phyloP scores from a whole-genome alignment of 1,140 invertebrate genomes.

The Eriocheir sinensis region DNA sequence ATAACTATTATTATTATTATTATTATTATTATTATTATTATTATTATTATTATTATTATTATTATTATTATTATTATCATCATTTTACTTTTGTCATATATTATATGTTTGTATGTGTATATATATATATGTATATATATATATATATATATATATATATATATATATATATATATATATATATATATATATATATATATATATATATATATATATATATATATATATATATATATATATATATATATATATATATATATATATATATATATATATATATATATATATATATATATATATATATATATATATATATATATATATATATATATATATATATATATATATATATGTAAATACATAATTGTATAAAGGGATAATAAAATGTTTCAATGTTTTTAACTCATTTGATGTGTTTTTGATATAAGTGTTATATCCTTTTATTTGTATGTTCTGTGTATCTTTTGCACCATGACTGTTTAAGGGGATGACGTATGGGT shows the following conservation, averaged over 20 bases:
- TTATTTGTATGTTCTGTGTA: too few species aligned
- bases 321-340: conserved; percentile 50
- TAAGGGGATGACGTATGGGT: too few species aligned
- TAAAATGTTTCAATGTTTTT: too few species aligned
- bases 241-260: conserved; percentile 50
- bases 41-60: background rate
- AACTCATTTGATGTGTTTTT: too few species aligned
- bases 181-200: background rate
- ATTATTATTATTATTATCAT: background rate
- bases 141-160: background rate
- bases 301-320: conserved; percentile 50
- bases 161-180: conserved; percentile 50
- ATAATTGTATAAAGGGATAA: too few species aligned
- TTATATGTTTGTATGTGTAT: too few species aligned
- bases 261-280: background rate
- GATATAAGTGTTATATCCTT: too few species aligned
- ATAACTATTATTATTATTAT: too few species aligned
- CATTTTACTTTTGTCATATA: background rate
- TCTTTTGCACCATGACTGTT: too few species aligned
- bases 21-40: too few species aligned
- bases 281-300: background rate
- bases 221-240: conserved; percentile 31
- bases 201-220: background rate
- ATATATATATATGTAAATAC: too few species aligned
- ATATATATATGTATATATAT: background rate